Evolutionary conservation across 2,113 vertebrate species (phyloP).

Genomic region (Carassius carassius): DNA sequence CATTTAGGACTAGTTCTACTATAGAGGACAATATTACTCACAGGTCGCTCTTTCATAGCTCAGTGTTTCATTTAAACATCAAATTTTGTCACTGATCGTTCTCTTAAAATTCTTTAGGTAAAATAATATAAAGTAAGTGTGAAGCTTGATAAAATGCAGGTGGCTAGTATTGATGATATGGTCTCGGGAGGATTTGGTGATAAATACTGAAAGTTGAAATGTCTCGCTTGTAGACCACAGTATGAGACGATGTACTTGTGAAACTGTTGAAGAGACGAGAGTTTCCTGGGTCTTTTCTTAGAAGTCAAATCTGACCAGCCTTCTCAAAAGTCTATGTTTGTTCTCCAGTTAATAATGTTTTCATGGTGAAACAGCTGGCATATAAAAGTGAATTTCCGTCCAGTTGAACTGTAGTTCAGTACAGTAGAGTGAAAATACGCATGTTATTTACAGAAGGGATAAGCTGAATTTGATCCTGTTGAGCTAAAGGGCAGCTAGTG

Average conservation of each 20-base stretch:
- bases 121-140: not conserved
- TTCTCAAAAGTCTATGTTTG: not conserved
- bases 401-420: not conserved
- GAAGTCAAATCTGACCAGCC: not conserved
- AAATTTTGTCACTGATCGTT: not conserved
- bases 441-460: not conserved
- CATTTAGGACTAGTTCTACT: not conserved
- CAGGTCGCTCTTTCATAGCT: not conserved
- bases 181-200: not conserved
- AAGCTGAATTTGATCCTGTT: not conserved
- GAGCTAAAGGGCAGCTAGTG: constrained; percentile 32
- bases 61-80: not conserved
- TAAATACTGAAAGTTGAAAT: not conserved
- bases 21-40: not conserved
- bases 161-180: not conserved
- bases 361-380: not conserved
- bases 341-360: not conserved
- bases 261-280: not conserved
- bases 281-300: not conserved
- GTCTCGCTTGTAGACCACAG: not conserved
- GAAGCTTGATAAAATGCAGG: not conserved
- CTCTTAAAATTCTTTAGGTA: not conserved
- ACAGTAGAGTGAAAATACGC: not conserved
- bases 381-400: not conserved
- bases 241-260: not conserved